phyloP scores from a whole-genome alignment of 2,113 vertebrate genomes.

The Hystrix cristata region DNA sequence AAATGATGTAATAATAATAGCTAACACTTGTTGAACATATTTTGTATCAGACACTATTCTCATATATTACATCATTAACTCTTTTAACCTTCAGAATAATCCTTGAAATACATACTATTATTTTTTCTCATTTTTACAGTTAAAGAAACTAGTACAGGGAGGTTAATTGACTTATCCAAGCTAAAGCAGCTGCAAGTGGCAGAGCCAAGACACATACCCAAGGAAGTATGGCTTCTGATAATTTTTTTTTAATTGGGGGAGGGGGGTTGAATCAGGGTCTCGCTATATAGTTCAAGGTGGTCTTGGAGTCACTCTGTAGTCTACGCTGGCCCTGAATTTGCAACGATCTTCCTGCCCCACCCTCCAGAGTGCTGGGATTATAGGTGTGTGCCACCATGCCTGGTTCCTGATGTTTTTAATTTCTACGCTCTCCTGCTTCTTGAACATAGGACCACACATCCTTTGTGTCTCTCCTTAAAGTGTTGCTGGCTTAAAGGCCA shows the following conservation, averaged over 20 bases:
- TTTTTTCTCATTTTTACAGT: not conserved
- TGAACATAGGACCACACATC: not conserved
- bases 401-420: not conserved
- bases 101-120: slow-evolving; percentile 14
- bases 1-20: slow-evolving; percentile 55
- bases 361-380: not conserved
- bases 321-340: not conserved
- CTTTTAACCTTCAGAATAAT: not conserved
- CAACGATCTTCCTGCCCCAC: not conserved
- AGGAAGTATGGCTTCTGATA: not conserved
- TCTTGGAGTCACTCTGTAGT: not conserved
- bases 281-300: not conserved
- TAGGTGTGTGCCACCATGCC: not conserved
- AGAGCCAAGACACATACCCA: not conserved
- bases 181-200: not conserved
- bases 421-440: not conserved
- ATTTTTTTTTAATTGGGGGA: not conserved
- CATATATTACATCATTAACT: not conserved
- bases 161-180: not conserved
- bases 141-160: not conserved
- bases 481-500: not conserved
- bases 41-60: not conserved
- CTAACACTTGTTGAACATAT: slow-evolving; percentile 25
- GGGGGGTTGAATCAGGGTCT: not conserved
- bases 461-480: not conserved